Evolutionary conservation across 2,113 vertebrate species (phyloP).

Genomic region (Corythaeola cristata): DNA sequence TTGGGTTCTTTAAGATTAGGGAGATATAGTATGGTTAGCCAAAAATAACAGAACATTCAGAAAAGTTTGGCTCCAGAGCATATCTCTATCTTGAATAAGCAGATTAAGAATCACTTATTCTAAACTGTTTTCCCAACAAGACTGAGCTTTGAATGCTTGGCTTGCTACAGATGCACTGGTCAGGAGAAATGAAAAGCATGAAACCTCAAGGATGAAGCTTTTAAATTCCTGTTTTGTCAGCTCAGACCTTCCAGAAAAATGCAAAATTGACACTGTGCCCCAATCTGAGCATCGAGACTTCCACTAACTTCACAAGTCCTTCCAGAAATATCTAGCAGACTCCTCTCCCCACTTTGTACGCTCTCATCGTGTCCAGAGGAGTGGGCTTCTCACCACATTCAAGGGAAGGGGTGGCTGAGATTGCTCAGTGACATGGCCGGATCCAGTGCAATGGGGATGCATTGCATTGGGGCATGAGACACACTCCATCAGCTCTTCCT

Average conservation of each 20-base stretch:
- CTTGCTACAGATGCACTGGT: background rate
- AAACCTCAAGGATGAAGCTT: background rate
- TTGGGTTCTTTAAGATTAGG: conserved; percentile 58
- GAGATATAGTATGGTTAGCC: background rate
- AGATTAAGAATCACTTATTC: conserved; percentile 53
- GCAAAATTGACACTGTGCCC: background rate
- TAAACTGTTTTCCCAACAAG: conserved; percentile 28
- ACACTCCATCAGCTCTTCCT: background rate
- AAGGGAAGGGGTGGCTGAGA: background rate
- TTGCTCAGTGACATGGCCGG: background rate
- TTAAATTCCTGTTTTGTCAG: background rate
- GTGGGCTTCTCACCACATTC: fast-evolving
- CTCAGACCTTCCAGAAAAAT: background rate
- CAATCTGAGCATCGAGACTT: background rate
- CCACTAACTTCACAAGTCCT: background rate
- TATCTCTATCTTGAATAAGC: conserved; percentile 54
- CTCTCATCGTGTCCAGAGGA: background rate
- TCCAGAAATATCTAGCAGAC: background rate
- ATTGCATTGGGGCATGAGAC: fast-evolving
- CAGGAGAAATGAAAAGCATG: background rate
- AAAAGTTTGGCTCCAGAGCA: conserved; percentile 32
- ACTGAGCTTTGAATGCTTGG: background rate
- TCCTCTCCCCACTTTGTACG: background rate
- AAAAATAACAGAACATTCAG: conserved; percentile 52
- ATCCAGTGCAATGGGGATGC: fast-evolving